These are phyloP conservation scores for Nephrotoma appendiculata DNA, from an alignment of 2,888 invertebrate species.

Conservation along the genomic window DNA sequence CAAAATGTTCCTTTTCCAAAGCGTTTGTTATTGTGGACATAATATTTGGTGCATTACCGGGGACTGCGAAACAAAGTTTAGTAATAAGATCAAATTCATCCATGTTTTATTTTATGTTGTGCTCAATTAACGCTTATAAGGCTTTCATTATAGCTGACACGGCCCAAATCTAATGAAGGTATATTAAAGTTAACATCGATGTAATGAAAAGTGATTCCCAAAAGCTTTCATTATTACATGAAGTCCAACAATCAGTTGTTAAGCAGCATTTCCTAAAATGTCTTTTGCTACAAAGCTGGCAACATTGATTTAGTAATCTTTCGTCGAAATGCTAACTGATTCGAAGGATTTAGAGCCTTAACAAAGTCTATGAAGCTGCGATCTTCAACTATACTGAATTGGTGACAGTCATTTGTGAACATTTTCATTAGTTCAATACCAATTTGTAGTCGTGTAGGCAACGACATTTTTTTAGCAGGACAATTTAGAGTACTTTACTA, in stretches of 20 bases:
- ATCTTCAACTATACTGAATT: constrained; percentile 15
- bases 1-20: constrained; percentile 14
- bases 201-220: constrained; percentile 18
- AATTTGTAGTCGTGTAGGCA: neutral
- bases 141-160: constrained; percentile 11
- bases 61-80: constrained; percentile 18
- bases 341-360: constrained; percentile 12
- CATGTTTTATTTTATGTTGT: constrained; percentile 14
- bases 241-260: constrained; percentile 23
- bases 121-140: constrained; percentile 19
- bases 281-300: neutral
- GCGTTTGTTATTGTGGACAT: constrained; percentile 11
- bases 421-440: constrained; percentile 14
- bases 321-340: constrained; percentile 12
- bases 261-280: constrained; percentile 12
- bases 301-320: constrained; percentile 7
- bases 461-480: neutral
- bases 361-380: constrained; percentile 13
- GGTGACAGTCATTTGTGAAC: constrained; percentile 14
- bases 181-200: constrained; percentile 16
- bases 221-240: constrained; percentile 17
- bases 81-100: constrained; percentile 16
- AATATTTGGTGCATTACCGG: constrained; percentile 12
- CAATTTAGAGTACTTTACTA: neutral
- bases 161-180: constrained; percentile 16